Percentiles rank a stretch among this genome's conserved stretches.
Conservation (phyloP, 2,113 vertebrate species). For the Tenrec ecaudatus region DNA sequence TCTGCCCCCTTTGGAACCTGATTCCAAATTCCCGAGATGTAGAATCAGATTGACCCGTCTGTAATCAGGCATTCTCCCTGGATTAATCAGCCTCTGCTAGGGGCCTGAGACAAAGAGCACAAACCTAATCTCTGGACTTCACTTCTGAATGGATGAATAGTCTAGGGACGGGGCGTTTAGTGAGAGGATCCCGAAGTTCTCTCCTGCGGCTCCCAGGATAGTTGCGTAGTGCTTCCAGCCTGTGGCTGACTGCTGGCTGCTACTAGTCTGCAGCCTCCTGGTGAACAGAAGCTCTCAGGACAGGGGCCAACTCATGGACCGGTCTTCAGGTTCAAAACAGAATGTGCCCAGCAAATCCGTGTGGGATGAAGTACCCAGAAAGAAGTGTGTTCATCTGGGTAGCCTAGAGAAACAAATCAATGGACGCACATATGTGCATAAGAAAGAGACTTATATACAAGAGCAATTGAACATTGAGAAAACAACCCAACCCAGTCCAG, state of each 20-base stretch:
- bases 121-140: not conserved
- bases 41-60: not conserved
- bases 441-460: no score
- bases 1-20: conserved; percentile 27
- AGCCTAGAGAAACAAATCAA: no score
- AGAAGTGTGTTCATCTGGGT: no score
- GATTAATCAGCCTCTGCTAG: not conserved
- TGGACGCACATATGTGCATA: no score
- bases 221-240: not conserved
- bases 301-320: not conserved
- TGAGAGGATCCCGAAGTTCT: not conserved
- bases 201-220: not conserved
- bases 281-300: not conserved
- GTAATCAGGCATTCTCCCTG: conserved; percentile 23
- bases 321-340: conserved; percentile 9
- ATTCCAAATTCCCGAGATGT: not conserved
- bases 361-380: not conserved
- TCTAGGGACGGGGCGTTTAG: not conserved
- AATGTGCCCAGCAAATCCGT: not conserved
- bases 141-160: not conserved
- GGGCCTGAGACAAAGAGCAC: not conserved
- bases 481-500: no score
- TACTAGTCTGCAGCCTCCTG: not conserved
- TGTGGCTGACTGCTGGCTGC: not conserved
- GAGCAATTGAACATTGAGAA: no score